Evolutionary conservation across 2,113 vertebrate genomes (phyloP), one percentile per base, ranked within the genome.

Genomic region (Plectropomus leopardus): DNA sequence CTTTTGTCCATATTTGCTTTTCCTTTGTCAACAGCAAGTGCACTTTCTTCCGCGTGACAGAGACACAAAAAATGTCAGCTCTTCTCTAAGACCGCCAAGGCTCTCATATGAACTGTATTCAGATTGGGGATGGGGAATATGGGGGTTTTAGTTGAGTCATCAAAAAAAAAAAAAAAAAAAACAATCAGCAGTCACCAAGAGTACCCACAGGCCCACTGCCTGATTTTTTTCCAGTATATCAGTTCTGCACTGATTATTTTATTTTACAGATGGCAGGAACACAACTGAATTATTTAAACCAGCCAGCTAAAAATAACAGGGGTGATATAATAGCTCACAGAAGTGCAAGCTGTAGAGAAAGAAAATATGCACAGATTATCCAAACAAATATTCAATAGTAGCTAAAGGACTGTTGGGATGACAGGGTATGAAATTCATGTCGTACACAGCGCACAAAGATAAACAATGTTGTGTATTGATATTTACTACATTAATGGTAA

Each of bases 41-140:
- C 93, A 95, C 90, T 89, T 91, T 86, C 54, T 90, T 70, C 80
- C 83, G 78, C 50, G n/a, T 82, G 76, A 85, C 78, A 74, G 67
- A 92, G 88, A 92, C 88, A 87, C 91, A 94, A 92, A 93, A 92
- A 92, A 93, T 92, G 88, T 90, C 68, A 78, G 63, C 72, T 89
- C 81, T 88, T 79, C 80, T 86, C 65, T 71, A 47, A 70, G 72
- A 87, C 88, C 81, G 77, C 88, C 91, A 89, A 75, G 94, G 92
- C 89, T 95, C 91, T 94, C 86, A 53, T 85, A 72, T 85, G 83
- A 85, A 85, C 80, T 63, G 19, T 58, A 5, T 59, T 71, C 7
- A 44, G 21, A 30, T 48, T 51, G 8, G 19, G 26, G 36, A 40
- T 2, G 30, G 57, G 66, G 21, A 57, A 44, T 60, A 16, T 48